Evolutionary conservation across 64 coral and sea anemone species (phyloP).

Genomic region (Dendronephthya gigantea): DNA sequence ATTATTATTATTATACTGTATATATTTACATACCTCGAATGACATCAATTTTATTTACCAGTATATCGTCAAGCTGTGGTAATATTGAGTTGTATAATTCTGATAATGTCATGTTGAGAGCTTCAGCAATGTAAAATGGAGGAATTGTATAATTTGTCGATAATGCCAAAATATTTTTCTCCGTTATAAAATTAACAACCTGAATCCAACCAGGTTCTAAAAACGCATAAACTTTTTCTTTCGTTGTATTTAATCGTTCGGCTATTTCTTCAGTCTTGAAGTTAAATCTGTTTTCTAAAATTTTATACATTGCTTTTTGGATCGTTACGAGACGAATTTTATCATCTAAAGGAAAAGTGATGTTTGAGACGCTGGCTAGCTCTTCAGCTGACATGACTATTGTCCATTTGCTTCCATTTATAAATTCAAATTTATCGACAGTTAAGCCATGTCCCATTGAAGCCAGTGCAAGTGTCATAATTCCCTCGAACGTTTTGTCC

Average conservation of each 20-base stretch:
- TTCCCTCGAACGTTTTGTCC: neutral
- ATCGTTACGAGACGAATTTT: neutral
- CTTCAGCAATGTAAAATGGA: neutral
- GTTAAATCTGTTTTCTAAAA: neutral
- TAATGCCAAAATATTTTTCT: neutral
- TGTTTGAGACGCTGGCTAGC: neutral
- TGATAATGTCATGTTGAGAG: neutral
- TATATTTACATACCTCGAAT: neutral
- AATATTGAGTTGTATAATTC: neutral
- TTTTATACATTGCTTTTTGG: constrained; percentile 6
- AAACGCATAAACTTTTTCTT: neutral
- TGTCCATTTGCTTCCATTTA: neutral
- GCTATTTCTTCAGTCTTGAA: neutral
- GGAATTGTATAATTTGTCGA: neutral
- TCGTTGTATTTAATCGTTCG: neutral
- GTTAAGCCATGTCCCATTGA: neutral
- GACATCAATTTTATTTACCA: neutral
- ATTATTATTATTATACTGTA: neutral
- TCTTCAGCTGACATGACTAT: neutral
- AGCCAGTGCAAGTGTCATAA: neutral
- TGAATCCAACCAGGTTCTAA: neutral
- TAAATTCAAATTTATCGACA: neutral
- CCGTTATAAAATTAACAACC: neutral
- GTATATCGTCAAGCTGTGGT: neutral
- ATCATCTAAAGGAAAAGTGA: neutral